Conservation (phyloP, 2,888 invertebrate species). For the Tinea semifulvella region DNA sequence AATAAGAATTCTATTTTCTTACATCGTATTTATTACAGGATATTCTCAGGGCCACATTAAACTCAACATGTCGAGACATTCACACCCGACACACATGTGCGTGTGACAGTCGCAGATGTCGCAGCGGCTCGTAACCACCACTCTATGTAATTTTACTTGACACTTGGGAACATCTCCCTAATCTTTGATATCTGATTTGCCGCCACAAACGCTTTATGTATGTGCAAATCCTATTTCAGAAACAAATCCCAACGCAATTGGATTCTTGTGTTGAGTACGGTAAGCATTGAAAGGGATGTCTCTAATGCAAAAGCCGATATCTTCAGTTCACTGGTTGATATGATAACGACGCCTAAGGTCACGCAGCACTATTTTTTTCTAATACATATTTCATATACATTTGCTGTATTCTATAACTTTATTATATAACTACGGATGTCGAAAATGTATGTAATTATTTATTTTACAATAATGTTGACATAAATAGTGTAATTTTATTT, state of each 20-base stretch:
- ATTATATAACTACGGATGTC: too few relatives aligned
- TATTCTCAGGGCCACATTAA: slow-evolving; percentile 13
- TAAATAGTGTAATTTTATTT: too few relatives aligned
- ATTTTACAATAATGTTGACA: too few relatives aligned
- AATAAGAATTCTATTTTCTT: slow-evolving; percentile 1
- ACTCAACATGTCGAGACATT: slow-evolving; percentile 2
- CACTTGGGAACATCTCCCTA: slow-evolving; percentile 12
- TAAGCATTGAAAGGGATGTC: neutral
- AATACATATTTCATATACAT: too few relatives aligned
- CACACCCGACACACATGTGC: slow-evolving; percentile 11
- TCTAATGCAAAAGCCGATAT: neutral
- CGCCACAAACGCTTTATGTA: slow-evolving; percentile 18
- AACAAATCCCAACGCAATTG: slow-evolving; percentile 20
- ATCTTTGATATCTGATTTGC: slow-evolving; percentile 14
- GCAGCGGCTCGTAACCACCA: slow-evolving; percentile 6
- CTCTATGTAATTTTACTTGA: slow-evolving; percentile 17
- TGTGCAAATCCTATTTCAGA: slow-evolving; percentile 21
- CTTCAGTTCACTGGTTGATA: neutral
- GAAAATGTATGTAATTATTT: too few relatives aligned
- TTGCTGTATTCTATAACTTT: too few relatives aligned
- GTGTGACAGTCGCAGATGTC: slow-evolving; percentile 14
- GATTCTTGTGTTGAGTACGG: slow-evolving; percentile 16
- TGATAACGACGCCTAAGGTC: too few relatives aligned
- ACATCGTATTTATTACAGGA: slow-evolving; percentile 11
- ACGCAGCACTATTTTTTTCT: too few relatives aligned